Conservation (phyloP, 1,140 invertebrate species). For the Odontomachus brunneus region DNA sequence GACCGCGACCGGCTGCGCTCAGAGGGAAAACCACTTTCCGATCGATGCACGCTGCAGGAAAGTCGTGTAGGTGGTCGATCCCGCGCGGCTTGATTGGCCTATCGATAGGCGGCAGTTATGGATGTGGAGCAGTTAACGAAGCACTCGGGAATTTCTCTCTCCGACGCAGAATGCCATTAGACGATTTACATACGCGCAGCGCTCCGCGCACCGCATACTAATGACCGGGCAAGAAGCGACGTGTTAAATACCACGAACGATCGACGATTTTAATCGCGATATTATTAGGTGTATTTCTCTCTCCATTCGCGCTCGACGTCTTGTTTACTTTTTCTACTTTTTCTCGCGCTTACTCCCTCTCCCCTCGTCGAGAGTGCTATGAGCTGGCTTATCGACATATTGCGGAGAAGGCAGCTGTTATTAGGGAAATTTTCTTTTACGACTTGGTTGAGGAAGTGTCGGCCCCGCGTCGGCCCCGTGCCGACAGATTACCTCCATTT, state of each 20-base stretch:
- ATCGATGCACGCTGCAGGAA: slow-evolving; percentile 44
- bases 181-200: slow-evolving; percentile 46
- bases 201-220: slow-evolving; percentile 21
- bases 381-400: slow-evolving; percentile 21
- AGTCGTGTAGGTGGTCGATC: slow-evolving; percentile 40
- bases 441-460: background rate
- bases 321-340: background rate
- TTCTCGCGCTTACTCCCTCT: background rate
- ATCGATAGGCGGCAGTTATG: slow-evolving; percentile 43
- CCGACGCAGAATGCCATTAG: slow-evolving; percentile 44
- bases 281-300: slow-evolving; percentile 4
- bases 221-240: slow-evolving; percentile 21
- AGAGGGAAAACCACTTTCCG: slow-evolving; percentile 54
- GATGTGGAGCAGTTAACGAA: slow-evolving; percentile 52
- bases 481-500: slow-evolving; percentile 28
- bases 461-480: background rate
- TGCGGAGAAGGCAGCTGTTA: slow-evolving; percentile 9
- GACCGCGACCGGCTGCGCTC: slow-evolving; percentile 46
- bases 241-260: slow-evolving; percentile 23
- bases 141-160: slow-evolving; percentile 47
- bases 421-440: slow-evolving; percentile 41
- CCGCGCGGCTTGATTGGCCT: slow-evolving; percentile 30
- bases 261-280: slow-evolving; percentile 33
- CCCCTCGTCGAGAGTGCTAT: slow-evolving; percentile 9
- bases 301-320: background rate